Percentiles rank a stretch among this genome's conserved stretches.
Evolutionary conservation across 2,797 vertebrate genomes (phyloP).

Genomic region (Poeciliopsis infans): DNA sequence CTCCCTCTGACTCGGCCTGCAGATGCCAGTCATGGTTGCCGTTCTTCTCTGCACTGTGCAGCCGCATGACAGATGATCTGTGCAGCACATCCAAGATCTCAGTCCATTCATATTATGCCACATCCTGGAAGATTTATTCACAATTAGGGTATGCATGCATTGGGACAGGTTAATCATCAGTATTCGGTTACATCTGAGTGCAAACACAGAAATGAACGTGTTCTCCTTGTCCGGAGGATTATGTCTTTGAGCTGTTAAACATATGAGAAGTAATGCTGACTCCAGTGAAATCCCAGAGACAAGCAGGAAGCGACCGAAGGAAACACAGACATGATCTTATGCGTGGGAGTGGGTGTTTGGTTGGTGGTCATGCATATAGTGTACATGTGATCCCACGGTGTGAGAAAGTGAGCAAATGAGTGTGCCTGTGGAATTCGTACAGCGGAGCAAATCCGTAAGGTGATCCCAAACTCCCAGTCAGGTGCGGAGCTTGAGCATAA

Average conservation of each 20-base stretch:
- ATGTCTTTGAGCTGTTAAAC: constrained; percentile 55
- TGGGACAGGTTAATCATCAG: constrained; percentile 19
- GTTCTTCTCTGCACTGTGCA: constrained; percentile 67
- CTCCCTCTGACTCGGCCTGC: constrained; percentile 59
- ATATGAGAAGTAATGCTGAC: constrained; percentile 55
- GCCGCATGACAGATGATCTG: constrained; percentile 52
- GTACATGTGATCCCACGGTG: constrained; percentile 33
- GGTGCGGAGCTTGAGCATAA: constrained; percentile 76
- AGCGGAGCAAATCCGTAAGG: constrained; percentile 69
- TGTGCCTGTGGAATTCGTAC: constrained; percentile 63
- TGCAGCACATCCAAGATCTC: constrained; percentile 32
- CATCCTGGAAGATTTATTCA: neutral
- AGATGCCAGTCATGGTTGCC: constrained; percentile 70
- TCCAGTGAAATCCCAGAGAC: constrained; percentile 64
- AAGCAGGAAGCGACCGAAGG: constrained; percentile 58
- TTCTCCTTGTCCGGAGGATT: constrained; percentile 16
- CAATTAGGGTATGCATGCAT: constrained; percentile 12
- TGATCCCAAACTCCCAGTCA: constrained; percentile 80
- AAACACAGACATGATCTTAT: constrained; percentile 51
- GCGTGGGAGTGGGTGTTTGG: constrained; percentile 57
- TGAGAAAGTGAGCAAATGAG: constrained; percentile 34
- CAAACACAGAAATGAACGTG: constrained; percentile 21
- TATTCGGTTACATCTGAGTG: constrained; percentile 8
- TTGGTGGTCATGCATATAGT: constrained; percentile 40
- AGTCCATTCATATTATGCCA: constrained; percentile 39